Conservation (phyloP, 1,140 invertebrate species). For the Lysiphlebus fabarum region DNA sequence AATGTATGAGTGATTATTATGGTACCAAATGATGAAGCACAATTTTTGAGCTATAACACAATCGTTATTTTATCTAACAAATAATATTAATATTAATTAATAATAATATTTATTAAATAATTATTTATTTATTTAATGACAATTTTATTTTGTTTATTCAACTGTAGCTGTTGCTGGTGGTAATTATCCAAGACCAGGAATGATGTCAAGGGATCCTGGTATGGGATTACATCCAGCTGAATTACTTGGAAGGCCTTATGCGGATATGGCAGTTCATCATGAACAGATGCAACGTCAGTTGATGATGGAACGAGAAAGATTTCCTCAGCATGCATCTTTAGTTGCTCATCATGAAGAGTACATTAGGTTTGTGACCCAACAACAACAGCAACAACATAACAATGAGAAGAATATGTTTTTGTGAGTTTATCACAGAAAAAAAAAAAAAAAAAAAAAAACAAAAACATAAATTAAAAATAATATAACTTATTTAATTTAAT, state of each 20-base stretch:
- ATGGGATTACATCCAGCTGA: slow-evolving; percentile 68
- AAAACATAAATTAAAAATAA: too few species aligned
- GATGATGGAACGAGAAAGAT: slow-evolving; percentile 76
- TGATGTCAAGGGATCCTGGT: slow-evolving; percentile 61
- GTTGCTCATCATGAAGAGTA: slow-evolving; percentile 78
- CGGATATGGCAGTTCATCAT: slow-evolving; percentile 80
- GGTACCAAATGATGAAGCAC: too few species aligned
- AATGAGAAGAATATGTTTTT: slow-evolving; percentile 17
- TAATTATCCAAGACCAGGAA: slow-evolving; percentile 63
- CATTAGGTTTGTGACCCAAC: slow-evolving; percentile 61
- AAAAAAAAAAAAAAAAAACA: background rate
- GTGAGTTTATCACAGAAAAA: background rate
- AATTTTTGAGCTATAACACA: too few species aligned
- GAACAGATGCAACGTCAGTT: slow-evolving; percentile 83
- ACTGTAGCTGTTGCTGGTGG: slow-evolving; percentile 56
- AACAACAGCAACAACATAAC: background rate
- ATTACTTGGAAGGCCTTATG: slow-evolving; percentile 74
- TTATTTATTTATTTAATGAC: slow-evolving; percentile 16
- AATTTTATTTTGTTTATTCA: slow-evolving; percentile 29
- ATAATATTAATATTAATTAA: background rate
- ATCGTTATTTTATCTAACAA: background rate
- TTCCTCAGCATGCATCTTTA: slow-evolving; percentile 63
- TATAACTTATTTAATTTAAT: background rate
- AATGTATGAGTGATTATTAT: too few species aligned
- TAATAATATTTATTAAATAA: slow-evolving; percentile 17